Conservation (phyloP, 1,140 invertebrate genomes). For the Mycetomoellerius zeteki region DNA sequence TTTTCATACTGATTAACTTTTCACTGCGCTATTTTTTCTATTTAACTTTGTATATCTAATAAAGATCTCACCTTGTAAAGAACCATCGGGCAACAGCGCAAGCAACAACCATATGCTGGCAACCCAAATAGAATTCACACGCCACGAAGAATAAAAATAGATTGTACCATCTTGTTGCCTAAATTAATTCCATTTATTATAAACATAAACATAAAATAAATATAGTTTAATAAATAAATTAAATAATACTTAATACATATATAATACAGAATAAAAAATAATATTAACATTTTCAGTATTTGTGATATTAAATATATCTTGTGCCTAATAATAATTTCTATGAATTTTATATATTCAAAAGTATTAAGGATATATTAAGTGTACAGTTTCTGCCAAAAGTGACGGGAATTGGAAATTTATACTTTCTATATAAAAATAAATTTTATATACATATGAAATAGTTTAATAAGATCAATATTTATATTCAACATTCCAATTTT, state of each 20-base stretch:
- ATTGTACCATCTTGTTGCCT: constrained; percentile 90
- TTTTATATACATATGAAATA: too few relatives aligned
- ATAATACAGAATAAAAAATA: constrained; percentile 10
- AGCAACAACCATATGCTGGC: constrained; percentile 93
- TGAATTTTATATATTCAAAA: background rate
- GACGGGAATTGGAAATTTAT: too few relatives aligned
- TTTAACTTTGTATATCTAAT: background rate
- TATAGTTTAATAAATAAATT: background rate
- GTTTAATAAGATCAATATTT: too few relatives aligned
- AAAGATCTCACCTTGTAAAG: constrained; percentile 89
- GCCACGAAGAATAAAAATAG: constrained; percentile 91
- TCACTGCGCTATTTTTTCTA: background rate
- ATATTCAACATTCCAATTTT: too few relatives aligned
- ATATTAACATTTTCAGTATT: background rate
- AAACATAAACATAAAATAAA: background rate
- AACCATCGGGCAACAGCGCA: constrained; percentile 93
- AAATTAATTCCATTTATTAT: constrained; percentile 66
- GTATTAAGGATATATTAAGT: background rate
- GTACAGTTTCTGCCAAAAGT: too few relatives aligned
- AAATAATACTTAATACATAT: background rate
- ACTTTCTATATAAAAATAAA: too few relatives aligned
- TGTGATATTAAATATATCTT: background rate
- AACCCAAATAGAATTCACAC: constrained; percentile 91
- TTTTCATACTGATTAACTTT: background rate
- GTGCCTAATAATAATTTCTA: background rate